These are phyloP conservation scores for Parnassius glacialis DNA, from an alignment of 2,888 invertebrate genomes.

Conservation along the genomic window DNA sequence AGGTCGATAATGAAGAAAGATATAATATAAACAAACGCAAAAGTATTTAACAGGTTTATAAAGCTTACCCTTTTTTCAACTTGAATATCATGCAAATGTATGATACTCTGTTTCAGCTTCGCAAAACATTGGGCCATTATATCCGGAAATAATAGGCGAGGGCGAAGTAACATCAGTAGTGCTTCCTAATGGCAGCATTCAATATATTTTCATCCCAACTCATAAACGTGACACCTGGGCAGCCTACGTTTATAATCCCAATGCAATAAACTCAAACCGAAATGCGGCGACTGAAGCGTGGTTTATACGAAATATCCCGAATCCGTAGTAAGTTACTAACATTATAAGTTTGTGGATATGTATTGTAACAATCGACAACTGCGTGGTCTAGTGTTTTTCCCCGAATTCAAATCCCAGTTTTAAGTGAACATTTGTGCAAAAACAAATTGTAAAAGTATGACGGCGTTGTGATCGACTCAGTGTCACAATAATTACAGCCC, in stretches of 20 bases:
- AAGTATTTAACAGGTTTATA: too few relatives aligned
- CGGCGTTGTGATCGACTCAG: too few relatives aligned
- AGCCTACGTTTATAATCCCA: conserved; percentile 30
- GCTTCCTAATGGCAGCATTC: conserved; percentile 59
- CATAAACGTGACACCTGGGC: conserved; percentile 38
- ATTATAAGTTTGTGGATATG: background rate
- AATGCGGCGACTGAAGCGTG: conserved; percentile 45
- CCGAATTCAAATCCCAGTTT: too few relatives aligned
- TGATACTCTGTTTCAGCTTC: conserved; percentile 26
- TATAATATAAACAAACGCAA: too few relatives aligned
- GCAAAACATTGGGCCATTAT: conserved; percentile 31
- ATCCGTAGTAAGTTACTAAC: conserved; percentile 55
- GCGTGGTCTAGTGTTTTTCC: too few relatives aligned
- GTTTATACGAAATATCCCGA: conserved; percentile 56
- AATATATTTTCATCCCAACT: conserved; percentile 58
- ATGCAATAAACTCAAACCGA: conserved; percentile 30
- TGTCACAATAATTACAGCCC: too few relatives aligned
- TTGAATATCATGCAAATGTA: too few relatives aligned
- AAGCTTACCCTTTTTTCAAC: too few relatives aligned
- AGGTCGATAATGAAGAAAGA: too few relatives aligned
- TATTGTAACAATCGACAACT: too few relatives aligned
- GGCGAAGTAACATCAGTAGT: conserved; percentile 58
- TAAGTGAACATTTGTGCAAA: too few relatives aligned
- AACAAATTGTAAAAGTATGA: too few relatives aligned
- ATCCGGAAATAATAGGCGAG: conserved; percentile 59